These are phyloP conservation scores for Ylistrum balloti DNA, from an alignment of 1,140 invertebrate genomes.

Conservation along the genomic window DNA sequence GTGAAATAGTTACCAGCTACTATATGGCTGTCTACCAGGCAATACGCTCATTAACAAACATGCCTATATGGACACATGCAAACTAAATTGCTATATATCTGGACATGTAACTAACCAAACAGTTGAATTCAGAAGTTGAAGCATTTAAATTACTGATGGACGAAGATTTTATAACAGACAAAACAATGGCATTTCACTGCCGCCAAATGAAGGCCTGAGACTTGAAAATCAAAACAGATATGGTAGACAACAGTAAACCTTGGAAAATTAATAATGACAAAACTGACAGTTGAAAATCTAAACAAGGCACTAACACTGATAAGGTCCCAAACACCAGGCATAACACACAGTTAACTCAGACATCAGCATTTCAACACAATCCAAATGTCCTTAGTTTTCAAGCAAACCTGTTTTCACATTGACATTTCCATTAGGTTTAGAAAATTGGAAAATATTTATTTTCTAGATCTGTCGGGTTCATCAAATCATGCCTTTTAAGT, in stretches of 20 bases:
- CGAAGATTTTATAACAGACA: not conserved
- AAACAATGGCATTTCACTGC: not conserved
- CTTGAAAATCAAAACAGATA: constrained; percentile 13
- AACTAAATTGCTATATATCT: no score
- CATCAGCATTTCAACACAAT: not conserved
- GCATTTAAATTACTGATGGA: not conserved
- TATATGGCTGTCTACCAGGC: no score
- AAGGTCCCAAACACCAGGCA: not conserved
- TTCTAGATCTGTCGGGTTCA: no score
- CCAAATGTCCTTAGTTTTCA: not conserved
- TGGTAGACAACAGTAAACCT: not conserved
- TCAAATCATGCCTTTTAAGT: no score
- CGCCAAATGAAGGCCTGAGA: not conserved
- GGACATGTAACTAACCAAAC: not conserved
- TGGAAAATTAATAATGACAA: not conserved
- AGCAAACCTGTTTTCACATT: not conserved
- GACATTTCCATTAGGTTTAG: no score
- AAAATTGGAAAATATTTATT: no score
- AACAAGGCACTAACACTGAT: not conserved
- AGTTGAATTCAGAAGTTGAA: not conserved
- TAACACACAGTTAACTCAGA: not conserved
- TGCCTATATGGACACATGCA: no score
- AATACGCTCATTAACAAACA: no score
- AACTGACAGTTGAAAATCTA: not conserved
- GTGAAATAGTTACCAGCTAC: no score